These are phyloP conservation scores for Agrilus cyanescens DNA, from an alignment of 2,888 invertebrate genomes.

Conservation along the genomic window DNA sequence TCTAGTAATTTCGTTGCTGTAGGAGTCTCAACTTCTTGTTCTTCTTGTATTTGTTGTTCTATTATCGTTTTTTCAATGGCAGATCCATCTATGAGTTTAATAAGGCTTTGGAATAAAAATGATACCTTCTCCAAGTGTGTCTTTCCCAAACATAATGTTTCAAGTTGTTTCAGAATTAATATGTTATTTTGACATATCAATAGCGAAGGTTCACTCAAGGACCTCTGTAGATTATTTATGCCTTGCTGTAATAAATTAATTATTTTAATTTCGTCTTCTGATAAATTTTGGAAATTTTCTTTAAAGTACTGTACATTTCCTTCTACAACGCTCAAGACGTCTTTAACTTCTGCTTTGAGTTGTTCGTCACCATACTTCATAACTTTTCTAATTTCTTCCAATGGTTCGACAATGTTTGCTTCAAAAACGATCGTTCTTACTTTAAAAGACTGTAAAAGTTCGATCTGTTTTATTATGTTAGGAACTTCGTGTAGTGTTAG, in stretches of 20 bases:
- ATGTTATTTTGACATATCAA: background rate
- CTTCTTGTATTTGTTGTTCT: background rate
- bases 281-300: background rate
- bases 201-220: background rate
- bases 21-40: conserved; percentile 1
- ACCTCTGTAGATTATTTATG: background rate
- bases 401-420: background rate
- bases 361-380: conserved; percentile 8
- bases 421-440: background rate
- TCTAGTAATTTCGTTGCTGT: background rate
- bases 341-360: background rate
- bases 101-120: no score
- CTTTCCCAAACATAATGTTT: no score
- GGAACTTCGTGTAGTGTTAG: no score
- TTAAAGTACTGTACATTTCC: background rate
- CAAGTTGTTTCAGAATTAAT: no score
- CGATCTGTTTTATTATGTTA: no score
- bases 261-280: background rate
- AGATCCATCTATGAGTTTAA: background rate
- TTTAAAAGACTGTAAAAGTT: background rate
- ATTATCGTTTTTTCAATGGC: background rate
- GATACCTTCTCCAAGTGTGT: no score
- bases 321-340: background rate
- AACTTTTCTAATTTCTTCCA: conserved; percentile 4
- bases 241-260: background rate